Evolutionary conservation across 2,113 vertebrate species (phyloP).

Genomic region (Tamias sibiricus): DNA sequence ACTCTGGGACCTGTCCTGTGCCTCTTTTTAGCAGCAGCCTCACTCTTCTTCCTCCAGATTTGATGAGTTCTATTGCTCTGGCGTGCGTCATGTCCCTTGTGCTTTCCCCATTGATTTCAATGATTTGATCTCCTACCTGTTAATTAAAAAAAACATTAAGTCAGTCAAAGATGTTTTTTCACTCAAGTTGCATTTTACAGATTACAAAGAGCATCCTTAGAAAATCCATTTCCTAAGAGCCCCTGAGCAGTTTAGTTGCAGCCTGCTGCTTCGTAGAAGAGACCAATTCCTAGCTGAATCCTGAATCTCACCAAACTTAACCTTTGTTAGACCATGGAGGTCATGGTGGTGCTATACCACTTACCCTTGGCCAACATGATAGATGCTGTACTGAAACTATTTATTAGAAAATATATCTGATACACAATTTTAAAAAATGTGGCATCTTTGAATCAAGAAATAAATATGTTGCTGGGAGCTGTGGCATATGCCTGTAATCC

Average conservation of each 20-base stretch:
- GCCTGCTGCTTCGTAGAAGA: not conserved
- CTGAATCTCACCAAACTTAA: not conserved
- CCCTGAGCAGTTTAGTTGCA: not conserved
- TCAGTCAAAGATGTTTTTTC: slow-evolving; percentile 76
- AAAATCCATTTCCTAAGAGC: slow-evolving; percentile 66
- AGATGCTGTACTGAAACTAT: not conserved
- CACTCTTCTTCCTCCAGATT: slow-evolving; percentile 95
- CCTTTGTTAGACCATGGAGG: not conserved
- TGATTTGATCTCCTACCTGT: slow-evolving; percentile 99
- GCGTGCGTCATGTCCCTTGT: slow-evolving; percentile 98
- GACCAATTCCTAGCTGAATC: not conserved
- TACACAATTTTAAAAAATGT: slow-evolving; percentile 34
- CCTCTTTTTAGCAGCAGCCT: slow-evolving; percentile 97
- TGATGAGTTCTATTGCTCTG: slow-evolving; percentile 98
- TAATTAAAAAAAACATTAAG: slow-evolving; percentile 75
- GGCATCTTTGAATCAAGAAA: slow-evolving; percentile 16
- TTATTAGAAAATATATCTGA: not conserved
- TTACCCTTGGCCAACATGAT: not conserved
- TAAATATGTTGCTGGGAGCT: slow-evolving; percentile 5
- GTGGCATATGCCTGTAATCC: too few relatives aligned
- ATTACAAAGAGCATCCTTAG: slow-evolving; percentile 72
- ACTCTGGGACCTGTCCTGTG: slow-evolving; percentile 98
- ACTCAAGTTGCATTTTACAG: slow-evolving; percentile 50
- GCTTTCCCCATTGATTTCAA: slow-evolving; percentile 99
- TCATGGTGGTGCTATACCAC: not conserved